These are phyloP conservation scores for Eulemur coronatus DNA, from an alignment of 2,797 vertebrate species.

Conservation along the genomic window DNA sequence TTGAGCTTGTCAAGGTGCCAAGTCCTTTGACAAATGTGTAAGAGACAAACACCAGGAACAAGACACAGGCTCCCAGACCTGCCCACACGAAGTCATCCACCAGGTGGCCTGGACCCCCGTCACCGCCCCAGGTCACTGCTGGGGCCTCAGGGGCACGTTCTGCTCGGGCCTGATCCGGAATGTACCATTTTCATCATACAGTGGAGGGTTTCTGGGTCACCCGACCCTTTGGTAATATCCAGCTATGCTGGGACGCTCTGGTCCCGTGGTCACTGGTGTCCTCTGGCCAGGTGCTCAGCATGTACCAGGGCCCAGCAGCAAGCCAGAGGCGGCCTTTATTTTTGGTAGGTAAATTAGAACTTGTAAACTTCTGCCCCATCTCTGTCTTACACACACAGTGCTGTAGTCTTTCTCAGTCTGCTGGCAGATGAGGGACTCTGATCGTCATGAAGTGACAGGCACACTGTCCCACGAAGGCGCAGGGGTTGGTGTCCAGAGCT, in stretches of 20 bases:
- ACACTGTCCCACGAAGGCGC: neutral
- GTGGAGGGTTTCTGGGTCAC: neutral
- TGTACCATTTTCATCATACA: neutral
- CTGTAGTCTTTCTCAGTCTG: neutral
- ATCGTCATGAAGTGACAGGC: neutral
- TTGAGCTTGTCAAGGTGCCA: too few species aligned
- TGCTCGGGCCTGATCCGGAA: neutral
- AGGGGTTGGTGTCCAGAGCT: neutral
- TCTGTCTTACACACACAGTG: neutral
- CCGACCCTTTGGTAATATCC: neutral
- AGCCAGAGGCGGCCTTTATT: neutral
- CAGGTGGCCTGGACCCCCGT: neutral
- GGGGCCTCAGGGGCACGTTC: neutral
- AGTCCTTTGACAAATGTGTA: neutral
- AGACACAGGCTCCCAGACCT: neutral
- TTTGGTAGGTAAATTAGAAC: neutral
- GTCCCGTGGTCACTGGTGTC: neutral
- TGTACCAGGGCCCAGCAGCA: neutral
- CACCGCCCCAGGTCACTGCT: neutral
- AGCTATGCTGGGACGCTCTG: neutral
- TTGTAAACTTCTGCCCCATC: neutral
- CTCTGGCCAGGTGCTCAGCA: neutral
- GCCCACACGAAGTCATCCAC: neutral
- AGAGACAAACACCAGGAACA: neutral
- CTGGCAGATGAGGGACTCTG: neutral